Evolutionary conservation across 2,888 invertebrate species (phyloP), one percentile per base, ranked within the genome.

Genomic region (Litoditis marina): DNA sequence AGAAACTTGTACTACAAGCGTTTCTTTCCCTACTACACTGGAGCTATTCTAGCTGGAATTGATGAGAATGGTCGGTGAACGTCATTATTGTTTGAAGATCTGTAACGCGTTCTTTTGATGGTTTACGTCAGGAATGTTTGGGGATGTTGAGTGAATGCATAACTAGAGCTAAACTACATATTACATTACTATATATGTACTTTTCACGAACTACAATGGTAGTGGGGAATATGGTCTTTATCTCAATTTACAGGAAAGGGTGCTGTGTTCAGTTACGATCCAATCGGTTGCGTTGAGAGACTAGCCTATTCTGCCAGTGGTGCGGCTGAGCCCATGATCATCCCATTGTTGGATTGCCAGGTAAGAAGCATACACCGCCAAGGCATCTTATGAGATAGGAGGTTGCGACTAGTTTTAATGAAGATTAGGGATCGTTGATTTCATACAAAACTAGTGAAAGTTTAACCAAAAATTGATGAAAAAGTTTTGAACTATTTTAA

Each of bases 11-110:
- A 98, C 84, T 91, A 93, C 84, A 91, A 92, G 79, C 88, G 98
- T 61, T 98, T 99, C 85, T 99, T 99, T 85, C 98, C 98, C 0
- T 96, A 95, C 84, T 98, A 95, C 83, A 90, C 95, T 27, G 91
- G 92, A 31, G 95, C 94, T 83, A 89, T 96, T 51, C 85, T 99
- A 59, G 96, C 92, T 55, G 98, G 98, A n/a, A 71, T 98, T 58
- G 94, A 96, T 85, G 88, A 88, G 32, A 89, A 94, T 68, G 96
- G 87, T 85, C 25, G 19, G 28, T 44, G 32, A 13, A 25, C 4
- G 19, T 31, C n/a, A 27, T 51, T 22, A 8, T 51, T 27, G 13
- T 8, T 27, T 11, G 27, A 8, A 28, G 11, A 51, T 28, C 16
- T 52, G 13, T 30, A 19, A 30, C 11, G 22, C 16, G 28, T 27